phyloP scores from a whole-genome alignment of 1,140 invertebrate genomes.

The Diachasma alloeum region DNA sequence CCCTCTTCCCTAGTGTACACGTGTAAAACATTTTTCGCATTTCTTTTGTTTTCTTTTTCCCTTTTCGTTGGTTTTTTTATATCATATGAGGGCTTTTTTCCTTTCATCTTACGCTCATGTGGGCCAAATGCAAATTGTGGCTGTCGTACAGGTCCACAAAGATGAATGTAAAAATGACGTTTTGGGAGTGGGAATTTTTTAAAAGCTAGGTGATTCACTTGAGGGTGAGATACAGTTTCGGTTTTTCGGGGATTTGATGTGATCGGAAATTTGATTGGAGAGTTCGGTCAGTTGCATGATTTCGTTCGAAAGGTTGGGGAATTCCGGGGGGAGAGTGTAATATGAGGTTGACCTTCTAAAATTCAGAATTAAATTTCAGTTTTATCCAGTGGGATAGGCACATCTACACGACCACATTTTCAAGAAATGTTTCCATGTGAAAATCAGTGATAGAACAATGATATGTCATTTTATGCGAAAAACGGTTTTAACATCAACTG shows the following conservation, averaged over 20 bases:
- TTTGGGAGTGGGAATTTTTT: neutral
- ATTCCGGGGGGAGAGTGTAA: too few relatives aligned
- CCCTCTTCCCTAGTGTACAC: slow-evolving; percentile 1
- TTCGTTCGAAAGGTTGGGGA: neutral
- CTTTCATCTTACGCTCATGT: slow-evolving; percentile 24
- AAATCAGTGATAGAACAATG: too few relatives aligned
- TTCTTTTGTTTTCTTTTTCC: slow-evolving; percentile 13
- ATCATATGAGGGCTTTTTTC: slow-evolving; percentile 13
- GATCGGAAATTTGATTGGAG: too few relatives aligned
- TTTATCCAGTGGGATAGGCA: too few relatives aligned
- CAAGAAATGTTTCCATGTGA: too few relatives aligned
- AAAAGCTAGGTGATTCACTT: neutral
- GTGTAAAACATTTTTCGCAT: slow-evolving; percentile 14
- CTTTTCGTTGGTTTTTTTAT: slow-evolving; percentile 2
- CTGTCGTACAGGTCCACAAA: slow-evolving; percentile 20
- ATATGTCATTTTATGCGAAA: too few relatives aligned
- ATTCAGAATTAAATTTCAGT: neutral
- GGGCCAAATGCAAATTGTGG: slow-evolving; percentile 30
- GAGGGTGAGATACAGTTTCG: neutral
- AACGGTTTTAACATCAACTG: too few relatives aligned
- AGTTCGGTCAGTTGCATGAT: neutral
- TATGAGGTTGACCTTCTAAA: too few relatives aligned
- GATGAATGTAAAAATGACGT: neutral
- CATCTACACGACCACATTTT: too few relatives aligned
- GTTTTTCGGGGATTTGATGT: neutral